Base-by-base conservation (phyloP, 1,140 invertebrate species). In the Temnothorax curvispinosus region DNA sequence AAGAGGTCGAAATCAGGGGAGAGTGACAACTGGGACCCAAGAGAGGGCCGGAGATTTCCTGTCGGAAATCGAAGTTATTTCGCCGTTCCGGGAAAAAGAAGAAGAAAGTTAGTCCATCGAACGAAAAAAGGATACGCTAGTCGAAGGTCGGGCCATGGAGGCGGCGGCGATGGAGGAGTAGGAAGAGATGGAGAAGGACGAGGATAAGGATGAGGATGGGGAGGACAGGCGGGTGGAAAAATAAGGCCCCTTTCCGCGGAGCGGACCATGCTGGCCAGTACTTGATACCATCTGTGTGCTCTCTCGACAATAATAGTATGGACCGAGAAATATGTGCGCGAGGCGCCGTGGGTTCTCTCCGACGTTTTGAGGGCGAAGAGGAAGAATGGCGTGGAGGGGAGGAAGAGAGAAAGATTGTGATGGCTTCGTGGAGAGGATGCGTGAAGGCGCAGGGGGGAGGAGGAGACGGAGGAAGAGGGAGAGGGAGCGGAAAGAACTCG, bases 311-410 rank as follows among this genome's bases (percentile, higher is more conserved):
- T 92, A 92, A 92, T 92, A 92, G 91, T 78, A 86, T 82, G 78
- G 87, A 92, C 85, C 86, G 89, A 92, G 92, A 92, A 92, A 90
- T 92, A 92, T 92, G 91, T 87, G 89, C 81, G 84, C 47, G 80
- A 86, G 60, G 82, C 87, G 76, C 77, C 80, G 72, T 82, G 81
- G 85, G 72, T 81, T 86, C 65, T 71, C 71, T 87, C 54, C 82
- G 74, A 76, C 58, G 81, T 88, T 87, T 90, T 78, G 71, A 54
- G 58, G 64, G 67, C 62, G 71, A 56, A 74, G 47, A 87, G 82
- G 72, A 87, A 76, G 75, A 87, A 54, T 71, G 50, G 65, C 44
- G 80, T 65, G 60, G 50, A 67, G 38, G 32, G 38, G 56, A 65
- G 75, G 44, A 78, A 38, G 86, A 7, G 80, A 54, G 54, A n/a